phyloP scores from a whole-genome alignment of 2,888 invertebrate species.

The Nemotelus nigrinus region DNA sequence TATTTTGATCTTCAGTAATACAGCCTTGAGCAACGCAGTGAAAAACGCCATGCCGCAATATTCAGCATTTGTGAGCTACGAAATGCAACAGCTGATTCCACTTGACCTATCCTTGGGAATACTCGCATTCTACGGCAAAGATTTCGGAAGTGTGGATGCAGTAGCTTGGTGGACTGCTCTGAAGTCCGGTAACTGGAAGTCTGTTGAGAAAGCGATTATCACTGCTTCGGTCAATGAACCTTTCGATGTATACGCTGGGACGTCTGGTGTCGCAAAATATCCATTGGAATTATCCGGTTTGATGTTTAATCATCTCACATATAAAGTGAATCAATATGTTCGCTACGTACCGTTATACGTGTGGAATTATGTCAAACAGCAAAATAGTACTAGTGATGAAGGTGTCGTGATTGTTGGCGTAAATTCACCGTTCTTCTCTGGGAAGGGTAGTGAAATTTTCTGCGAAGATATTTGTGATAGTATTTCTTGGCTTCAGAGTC shows the following conservation, averaged over 20 bases:
- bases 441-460: neutral
- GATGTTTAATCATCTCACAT: neutral
- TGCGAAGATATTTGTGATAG: constrained; percentile 30
- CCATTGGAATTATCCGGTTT: neutral
- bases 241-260: constrained; percentile 36
- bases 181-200: constrained; percentile 28
- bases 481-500: constrained; percentile 6
- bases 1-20: neutral
- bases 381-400: neutral
- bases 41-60: constrained; percentile 1
- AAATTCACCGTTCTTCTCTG: constrained; percentile 35
- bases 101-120: neutral
- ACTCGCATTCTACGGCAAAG: neutral
- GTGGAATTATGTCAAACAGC: constrained; percentile 28
- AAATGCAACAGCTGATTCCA: neutral
- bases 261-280: neutral
- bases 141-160: neutral
- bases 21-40: neutral
- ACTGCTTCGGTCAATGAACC: neutral
- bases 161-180: constrained; percentile 33
- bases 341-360: constrained; percentile 28
- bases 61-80: neutral
- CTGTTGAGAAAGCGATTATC: constrained; percentile 28
- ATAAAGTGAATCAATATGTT: constrained; percentile 1
- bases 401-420: constrained; percentile 38